These are phyloP conservation scores for Drosophila kanekoi DNA, from an alignment of 2,888 invertebrate species.

Conservation along the genomic window DNA sequence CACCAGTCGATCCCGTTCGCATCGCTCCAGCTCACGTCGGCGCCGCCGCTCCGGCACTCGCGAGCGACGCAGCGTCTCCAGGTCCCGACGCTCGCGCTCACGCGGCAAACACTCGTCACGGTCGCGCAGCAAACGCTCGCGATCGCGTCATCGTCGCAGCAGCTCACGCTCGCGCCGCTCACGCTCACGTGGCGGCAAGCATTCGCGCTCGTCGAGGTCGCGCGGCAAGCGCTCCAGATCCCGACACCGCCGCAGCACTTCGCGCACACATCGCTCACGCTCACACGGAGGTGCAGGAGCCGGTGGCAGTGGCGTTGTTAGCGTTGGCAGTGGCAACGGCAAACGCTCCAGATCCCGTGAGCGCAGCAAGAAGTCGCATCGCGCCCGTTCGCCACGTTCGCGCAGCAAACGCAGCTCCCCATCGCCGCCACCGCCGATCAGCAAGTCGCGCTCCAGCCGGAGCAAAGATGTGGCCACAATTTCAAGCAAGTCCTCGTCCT, in stretches of 20 bases:
- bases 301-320: constrained; percentile 13
- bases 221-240: constrained; percentile 86
- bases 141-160: constrained; percentile 86
- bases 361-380: constrained; percentile 87
- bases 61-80: constrained; percentile 86
- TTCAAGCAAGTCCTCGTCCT: constrained; percentile 63
- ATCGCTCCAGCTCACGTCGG: constrained; percentile 88
- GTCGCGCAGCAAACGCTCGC: constrained; percentile 85
- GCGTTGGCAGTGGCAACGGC: constrained; percentile 61
- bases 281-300: constrained; percentile 64
- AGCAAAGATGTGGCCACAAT: constrained; percentile 78
- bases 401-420: constrained; percentile 85
- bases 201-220: constrained; percentile 85
- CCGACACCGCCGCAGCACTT: constrained; percentile 84
- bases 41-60: constrained; percentile 86
- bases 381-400: constrained; percentile 84
- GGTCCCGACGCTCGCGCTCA: constrained; percentile 88
- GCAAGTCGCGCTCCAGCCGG: constrained; percentile 79
- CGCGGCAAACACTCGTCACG: constrained; percentile 82
- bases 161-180: constrained; percentile 83
- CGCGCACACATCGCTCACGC: constrained; percentile 74
- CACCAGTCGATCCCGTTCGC: constrained; percentile 86
- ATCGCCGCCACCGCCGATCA: constrained; percentile 79
- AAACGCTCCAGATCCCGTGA: constrained; percentile 87
- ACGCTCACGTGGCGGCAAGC: constrained; percentile 83